phyloP scores from a whole-genome alignment of 1,140 invertebrate species.

The Meteorus sp. region DNA sequence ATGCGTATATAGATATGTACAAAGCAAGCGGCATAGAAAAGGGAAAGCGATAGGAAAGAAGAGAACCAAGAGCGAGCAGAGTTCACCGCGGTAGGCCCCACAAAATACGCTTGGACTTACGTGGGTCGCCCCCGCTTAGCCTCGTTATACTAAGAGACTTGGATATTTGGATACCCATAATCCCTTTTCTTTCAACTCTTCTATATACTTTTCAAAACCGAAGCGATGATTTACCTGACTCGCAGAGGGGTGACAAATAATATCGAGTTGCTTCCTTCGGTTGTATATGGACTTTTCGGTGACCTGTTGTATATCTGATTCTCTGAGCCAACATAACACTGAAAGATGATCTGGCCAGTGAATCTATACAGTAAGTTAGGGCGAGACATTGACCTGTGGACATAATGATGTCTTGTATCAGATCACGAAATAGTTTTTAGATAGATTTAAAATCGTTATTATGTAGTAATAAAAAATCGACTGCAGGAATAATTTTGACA shows the following conservation, averaged over 20 bases:
- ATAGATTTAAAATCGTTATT: neutral
- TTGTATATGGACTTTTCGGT: slow-evolving; percentile 5
- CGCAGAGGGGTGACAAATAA: slow-evolving; percentile 43
- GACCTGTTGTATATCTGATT: slow-evolving; percentile 26
- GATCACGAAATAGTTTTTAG: neutral
- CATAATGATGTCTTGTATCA: neutral
- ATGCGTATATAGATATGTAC: too few relatives aligned
- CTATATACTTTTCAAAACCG: slow-evolving; percentile 4
- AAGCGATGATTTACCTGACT: slow-evolving; percentile 41
- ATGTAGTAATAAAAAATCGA: neutral
- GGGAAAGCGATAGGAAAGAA: slow-evolving; percentile 1
- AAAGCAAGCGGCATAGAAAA: too few relatives aligned
- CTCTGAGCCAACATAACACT: slow-evolving; percentile 3
- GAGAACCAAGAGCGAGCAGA: slow-evolving; percentile 2
- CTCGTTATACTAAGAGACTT: slow-evolving; percentile 41
- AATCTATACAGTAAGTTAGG: neutral
- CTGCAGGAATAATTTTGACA: too few relatives aligned
- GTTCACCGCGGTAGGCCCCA: slow-evolving; percentile 4
- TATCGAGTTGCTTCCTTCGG: slow-evolving; percentile 39
- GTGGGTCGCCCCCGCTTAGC: slow-evolving; percentile 28
- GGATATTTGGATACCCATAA: slow-evolving; percentile 54
- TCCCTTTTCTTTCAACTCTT: slow-evolving; percentile 39
- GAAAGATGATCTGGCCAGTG: neutral
- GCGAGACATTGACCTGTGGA: neutral
- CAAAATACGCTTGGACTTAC: slow-evolving; percentile 14